phyloP scores from a whole-genome alignment of 2,888 invertebrate genomes.

The Glaucopsyche alexis region DNA sequence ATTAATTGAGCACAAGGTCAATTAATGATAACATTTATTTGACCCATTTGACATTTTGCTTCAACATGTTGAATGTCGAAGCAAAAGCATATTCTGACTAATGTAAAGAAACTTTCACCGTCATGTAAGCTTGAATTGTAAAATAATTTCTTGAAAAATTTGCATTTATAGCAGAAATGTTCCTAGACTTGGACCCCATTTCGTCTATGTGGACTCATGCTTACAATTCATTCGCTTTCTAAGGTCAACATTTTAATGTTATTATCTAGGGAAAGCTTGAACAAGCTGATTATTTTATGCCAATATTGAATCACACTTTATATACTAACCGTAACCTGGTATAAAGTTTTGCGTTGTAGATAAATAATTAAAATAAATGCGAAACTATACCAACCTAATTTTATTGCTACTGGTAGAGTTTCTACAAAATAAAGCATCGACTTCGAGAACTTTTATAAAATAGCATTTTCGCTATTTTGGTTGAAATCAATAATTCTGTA shows the following conservation, averaged over 20 bases:
- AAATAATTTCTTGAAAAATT: conserved; percentile 39
- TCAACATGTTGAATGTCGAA: background rate
- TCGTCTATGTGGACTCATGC: conserved; percentile 47
- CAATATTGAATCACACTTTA: background rate
- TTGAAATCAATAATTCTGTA: background rate
- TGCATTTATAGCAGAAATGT: conserved; percentile 50
- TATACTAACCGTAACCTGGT: background rate
- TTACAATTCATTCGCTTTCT: conserved; percentile 67
- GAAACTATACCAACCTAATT: too few relatives aligned
- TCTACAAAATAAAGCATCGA: too few relatives aligned
- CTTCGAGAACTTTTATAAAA: background rate
- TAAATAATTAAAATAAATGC: too few relatives aligned
- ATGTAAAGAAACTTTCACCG: background rate
- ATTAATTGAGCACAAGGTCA: background rate
- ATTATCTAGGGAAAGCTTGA: conserved; percentile 65
- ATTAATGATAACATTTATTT: background rate
- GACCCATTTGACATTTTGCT: background rate
- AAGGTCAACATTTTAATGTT: conserved; percentile 59
- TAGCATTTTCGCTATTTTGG: background rate
- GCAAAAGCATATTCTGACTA: background rate
- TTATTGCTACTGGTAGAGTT: too few relatives aligned
- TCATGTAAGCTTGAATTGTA: background rate
- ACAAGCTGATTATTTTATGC: conserved; percentile 52
- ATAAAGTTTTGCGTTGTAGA: too few relatives aligned
- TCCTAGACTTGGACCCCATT: conserved; percentile 41